Conservation (phyloP, 2,113 vertebrate species). For the Rhinogobius similis region DNA sequence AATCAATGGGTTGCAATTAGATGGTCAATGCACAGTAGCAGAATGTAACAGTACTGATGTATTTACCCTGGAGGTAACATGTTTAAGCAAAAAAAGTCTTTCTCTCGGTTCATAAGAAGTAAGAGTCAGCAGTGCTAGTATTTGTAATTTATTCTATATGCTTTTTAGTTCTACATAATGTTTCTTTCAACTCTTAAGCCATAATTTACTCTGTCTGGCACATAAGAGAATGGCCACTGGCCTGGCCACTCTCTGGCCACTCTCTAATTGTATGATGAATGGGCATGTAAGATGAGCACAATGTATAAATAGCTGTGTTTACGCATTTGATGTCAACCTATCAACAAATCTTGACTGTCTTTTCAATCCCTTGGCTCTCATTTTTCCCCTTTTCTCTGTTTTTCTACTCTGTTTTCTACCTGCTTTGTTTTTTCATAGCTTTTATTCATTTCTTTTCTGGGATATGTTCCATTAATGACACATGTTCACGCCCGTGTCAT, state of each 20-base stretch:
- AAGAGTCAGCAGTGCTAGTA: neutral
- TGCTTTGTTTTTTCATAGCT: neutral
- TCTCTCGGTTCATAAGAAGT: neutral
- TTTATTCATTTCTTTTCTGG: neutral
- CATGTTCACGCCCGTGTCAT: constrained; percentile 24
- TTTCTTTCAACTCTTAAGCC: too few relatives aligned
- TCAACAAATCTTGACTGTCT: too few relatives aligned
- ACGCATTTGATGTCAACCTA: too few relatives aligned
- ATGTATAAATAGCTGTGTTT: too few relatives aligned
- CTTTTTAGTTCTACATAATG: too few relatives aligned
- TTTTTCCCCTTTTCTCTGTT: neutral
- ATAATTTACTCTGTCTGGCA: too few relatives aligned
- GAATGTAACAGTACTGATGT: constrained; percentile 30
- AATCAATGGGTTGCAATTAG: constrained; percentile 58
- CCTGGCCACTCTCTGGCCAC: too few relatives aligned
- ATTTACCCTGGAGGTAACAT: constrained; percentile 27
- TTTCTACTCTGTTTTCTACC: neutral
- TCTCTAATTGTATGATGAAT: too few relatives aligned
- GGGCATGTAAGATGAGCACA: too few relatives aligned
- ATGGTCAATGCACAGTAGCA: constrained; percentile 28
- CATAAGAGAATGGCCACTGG: too few relatives aligned
- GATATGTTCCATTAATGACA: constrained; percentile 15
- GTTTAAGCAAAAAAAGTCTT: constrained; percentile 2
- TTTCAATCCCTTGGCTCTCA: neutral
- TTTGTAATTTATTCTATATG: neutral